Percentiles rank a stretch among this genome's conserved stretches.
These are phyloP conservation scores for Vanessa cardui DNA, from an alignment of 2,888 invertebrate species.

Conservation along the genomic window DNA sequence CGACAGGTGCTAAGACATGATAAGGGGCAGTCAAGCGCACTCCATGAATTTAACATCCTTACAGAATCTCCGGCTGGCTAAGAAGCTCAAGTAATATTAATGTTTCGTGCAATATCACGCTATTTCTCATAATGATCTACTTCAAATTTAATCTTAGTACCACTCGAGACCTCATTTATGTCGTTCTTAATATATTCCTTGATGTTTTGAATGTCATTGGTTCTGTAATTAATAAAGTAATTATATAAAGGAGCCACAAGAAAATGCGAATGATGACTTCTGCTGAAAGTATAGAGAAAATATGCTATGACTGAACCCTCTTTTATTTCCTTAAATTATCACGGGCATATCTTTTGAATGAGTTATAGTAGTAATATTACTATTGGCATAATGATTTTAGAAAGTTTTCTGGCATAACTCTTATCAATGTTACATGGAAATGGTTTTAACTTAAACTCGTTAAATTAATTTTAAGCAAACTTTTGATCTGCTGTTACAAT, in stretches of 20 bases:
- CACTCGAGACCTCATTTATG: background rate
- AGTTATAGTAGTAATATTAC: too few species aligned
- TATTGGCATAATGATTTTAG: too few species aligned
- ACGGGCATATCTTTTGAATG: too few species aligned
- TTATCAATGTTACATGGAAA: too few species aligned
- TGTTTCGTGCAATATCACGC: slow-evolving; percentile 2
- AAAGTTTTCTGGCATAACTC: too few species aligned
- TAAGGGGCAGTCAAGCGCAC: slow-evolving; percentile 16
- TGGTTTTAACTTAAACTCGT: too few species aligned
- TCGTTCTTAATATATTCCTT: too few species aligned
- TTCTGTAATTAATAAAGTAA: background rate
- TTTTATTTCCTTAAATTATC: too few species aligned
- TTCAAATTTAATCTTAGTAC: background rate
- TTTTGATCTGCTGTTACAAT: too few species aligned
- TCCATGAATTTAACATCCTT: slow-evolving; percentile 21
- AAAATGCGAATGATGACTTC: background rate
- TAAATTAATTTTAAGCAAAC: too few species aligned
- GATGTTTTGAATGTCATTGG: background rate
- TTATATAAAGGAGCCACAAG: background rate
- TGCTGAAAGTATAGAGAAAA: too few species aligned
- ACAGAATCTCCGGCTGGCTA: background rate
- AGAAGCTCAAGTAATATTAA: slow-evolving; percentile 6
- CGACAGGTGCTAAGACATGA: slow-evolving; percentile 15
- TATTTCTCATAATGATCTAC: slow-evolving; percentile 3
- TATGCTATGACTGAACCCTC: too few species aligned